Conservation (phyloP, 2,797 vertebrate species). For the Balearica regulorum region DNA sequence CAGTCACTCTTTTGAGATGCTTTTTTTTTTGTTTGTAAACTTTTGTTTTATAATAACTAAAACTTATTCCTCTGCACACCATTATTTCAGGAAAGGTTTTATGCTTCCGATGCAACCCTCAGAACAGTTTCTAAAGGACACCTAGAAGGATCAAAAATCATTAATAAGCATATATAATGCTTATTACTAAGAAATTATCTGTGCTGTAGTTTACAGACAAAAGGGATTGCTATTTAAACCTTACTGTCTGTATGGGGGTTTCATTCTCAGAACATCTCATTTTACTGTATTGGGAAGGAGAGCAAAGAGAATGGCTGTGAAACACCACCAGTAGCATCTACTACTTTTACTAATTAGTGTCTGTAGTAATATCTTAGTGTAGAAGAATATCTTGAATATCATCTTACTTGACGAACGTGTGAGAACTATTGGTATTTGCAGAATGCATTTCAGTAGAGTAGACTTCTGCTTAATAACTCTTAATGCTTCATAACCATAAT, state of each 20-base stretch:
- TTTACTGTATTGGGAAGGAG: background rate
- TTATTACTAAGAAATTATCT: background rate
- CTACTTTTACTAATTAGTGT: background rate
- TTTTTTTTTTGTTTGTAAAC: background rate
- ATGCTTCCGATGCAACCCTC: background rate
- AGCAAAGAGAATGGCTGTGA: background rate
- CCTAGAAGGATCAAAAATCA: background rate
- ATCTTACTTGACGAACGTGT: background rate
- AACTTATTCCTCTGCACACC: background rate
- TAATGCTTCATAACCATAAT: background rate
- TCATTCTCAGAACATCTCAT: background rate
- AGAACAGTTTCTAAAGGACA: background rate
- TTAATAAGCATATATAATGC: too few species aligned
- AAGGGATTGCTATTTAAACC: background rate
- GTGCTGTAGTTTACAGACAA: background rate
- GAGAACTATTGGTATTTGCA: background rate
- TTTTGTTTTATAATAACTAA: background rate
- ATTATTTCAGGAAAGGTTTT: background rate
- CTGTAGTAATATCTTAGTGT: background rate
- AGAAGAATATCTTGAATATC: background rate
- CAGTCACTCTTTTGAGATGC: background rate
- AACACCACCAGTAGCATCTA: background rate
- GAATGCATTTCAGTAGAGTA: background rate
- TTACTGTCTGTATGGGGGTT: background rate
- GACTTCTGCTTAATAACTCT: background rate